phyloP scores from a whole-genome alignment of 2,888 invertebrate species.

The Platerodrilus igneus region DNA sequence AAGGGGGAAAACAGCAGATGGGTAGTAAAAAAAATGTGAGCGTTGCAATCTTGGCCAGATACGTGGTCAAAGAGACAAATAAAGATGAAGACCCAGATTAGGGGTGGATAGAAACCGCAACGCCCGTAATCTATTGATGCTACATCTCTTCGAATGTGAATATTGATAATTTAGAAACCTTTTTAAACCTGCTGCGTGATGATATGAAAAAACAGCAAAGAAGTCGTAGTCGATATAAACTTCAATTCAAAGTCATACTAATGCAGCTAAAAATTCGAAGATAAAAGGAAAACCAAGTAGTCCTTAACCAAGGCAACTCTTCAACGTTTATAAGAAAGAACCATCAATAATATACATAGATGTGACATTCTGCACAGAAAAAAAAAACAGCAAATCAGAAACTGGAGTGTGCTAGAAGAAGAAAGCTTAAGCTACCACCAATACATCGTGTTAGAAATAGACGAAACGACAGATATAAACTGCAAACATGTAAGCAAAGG shows the following conservation, averaged over 20 bases:
- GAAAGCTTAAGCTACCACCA: not conserved
- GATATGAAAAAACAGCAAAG: not conserved
- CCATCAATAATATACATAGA: not conserved
- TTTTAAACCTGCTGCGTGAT: not conserved
- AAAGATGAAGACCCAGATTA: not conserved
- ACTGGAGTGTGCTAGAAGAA: not conserved
- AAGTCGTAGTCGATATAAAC: no score
- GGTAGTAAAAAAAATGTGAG: no score
- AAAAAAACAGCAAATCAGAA: not conserved
- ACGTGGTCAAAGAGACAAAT: no score
- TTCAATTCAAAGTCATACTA: no score
- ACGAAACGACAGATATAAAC: not conserved
- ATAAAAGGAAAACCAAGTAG: not conserved
- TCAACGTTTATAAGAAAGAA: not conserved
- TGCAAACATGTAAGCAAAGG: not conserved
- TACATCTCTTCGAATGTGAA: not conserved
- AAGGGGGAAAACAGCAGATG: not conserved
- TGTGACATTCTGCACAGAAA: not conserved
- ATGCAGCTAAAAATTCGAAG: not conserved
- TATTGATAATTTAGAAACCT: not conserved
- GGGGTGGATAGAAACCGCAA: not conserved
- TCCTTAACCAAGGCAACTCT: not conserved
- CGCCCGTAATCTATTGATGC: not conserved
- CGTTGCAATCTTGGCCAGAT: no score
- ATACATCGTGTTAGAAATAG: not conserved